Conservation (phyloP, 2,797 vertebrate genomes). For the Propithecus perrieri region DNA sequence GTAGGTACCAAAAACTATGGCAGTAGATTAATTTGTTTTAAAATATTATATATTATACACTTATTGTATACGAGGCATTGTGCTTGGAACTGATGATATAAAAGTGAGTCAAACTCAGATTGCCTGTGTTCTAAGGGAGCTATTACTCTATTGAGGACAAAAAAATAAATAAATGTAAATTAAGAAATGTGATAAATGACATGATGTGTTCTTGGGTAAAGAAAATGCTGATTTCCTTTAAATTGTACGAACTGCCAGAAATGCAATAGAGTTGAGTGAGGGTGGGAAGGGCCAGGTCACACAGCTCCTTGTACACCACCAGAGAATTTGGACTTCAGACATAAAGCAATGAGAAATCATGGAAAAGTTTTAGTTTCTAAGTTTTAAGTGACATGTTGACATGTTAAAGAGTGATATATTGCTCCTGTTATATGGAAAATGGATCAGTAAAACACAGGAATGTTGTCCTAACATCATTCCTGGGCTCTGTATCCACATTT, state of each 20-base stretch:
- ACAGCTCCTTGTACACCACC: background rate
- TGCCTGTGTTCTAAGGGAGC: accelerated
- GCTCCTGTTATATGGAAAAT: background rate
- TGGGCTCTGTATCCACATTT: background rate
- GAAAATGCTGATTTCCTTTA: background rate
- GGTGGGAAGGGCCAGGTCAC: accelerated
- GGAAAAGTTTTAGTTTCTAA: background rate
- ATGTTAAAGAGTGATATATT: background rate
- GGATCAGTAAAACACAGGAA: background rate
- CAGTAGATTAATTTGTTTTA: background rate
- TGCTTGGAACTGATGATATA: background rate
- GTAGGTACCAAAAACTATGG: background rate
- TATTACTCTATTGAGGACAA: background rate
- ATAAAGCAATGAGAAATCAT: background rate
- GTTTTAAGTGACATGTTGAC: background rate
- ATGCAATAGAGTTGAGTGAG: background rate
- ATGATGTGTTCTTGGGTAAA: background rate
- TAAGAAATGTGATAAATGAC: background rate
- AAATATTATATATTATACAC: background rate
- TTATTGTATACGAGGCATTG: background rate
- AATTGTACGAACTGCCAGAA: background rate
- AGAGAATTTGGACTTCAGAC: background rate
- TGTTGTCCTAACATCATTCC: background rate
- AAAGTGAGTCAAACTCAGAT: background rate
- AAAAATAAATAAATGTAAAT: background rate